phyloP scores from a whole-genome alignment of 2,888 invertebrate genomes.

The Drosophila neotestacea region DNA sequence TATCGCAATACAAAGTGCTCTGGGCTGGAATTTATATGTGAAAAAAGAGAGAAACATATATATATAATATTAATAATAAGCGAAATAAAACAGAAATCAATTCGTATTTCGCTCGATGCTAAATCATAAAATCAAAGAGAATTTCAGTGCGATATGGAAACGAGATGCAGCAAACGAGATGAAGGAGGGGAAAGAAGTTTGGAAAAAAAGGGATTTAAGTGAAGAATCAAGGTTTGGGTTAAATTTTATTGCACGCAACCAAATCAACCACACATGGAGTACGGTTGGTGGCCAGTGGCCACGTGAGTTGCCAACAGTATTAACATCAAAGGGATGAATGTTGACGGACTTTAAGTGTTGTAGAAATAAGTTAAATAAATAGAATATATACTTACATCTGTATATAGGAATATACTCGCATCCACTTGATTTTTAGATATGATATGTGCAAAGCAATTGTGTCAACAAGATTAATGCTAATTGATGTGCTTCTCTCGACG shows the following conservation, averaged over 20 bases:
- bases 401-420: neutral
- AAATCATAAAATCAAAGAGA: conserved; percentile 50
- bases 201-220: conserved; percentile 7
- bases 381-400: conserved; percentile 10
- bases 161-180: neutral
- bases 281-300: conserved; percentile 45
- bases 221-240: neutral
- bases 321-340: conserved; percentile 5
- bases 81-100: conserved; percentile 32
- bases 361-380: conserved; percentile 36
- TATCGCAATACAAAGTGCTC: conserved; percentile 59
- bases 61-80: conserved; percentile 18
- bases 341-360: conserved; percentile 35
- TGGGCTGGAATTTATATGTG: conserved; percentile 24
- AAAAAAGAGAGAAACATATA: conserved; percentile 36
- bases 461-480: conserved; percentile 69
- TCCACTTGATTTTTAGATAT: conserved; percentile 34
- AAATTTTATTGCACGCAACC: conserved; percentile 36
- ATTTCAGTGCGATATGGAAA: conserved; percentile 5
- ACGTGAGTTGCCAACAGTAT: conserved; percentile 37
- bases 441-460: conserved; percentile 62
- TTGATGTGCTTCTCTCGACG: conserved; percentile 41
- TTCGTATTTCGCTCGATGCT: conserved; percentile 18
- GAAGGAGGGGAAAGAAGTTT: neutral
- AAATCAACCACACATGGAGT: conserved; percentile 21